Conservation (phyloP, 2,113 vertebrate species). For the Spermophilus dauricus region DNA sequence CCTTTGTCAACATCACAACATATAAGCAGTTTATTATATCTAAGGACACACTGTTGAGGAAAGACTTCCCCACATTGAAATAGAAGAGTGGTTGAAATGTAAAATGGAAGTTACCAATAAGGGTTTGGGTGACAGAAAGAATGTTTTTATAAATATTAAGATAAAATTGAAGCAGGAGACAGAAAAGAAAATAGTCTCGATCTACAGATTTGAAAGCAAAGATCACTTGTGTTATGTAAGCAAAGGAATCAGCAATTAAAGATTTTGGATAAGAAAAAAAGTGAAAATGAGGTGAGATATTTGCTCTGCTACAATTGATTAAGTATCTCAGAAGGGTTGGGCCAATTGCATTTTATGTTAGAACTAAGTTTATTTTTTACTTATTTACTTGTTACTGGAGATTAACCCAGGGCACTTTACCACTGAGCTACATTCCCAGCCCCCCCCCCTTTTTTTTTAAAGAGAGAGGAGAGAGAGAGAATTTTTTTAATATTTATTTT, state of each 20-base stretch:
- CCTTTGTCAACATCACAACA: background rate
- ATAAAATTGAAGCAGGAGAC: background rate
- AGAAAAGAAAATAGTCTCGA: conserved; percentile 14
- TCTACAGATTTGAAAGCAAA: conserved; percentile 25
- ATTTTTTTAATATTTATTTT: too few relatives aligned
- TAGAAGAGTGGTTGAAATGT: background rate
- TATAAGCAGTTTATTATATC: conserved; percentile 3
- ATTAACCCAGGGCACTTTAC: too few relatives aligned
- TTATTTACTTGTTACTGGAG: too few relatives aligned
- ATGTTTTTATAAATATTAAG: background rate
- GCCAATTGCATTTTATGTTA: conserved; percentile 6
- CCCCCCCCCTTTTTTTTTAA: too few relatives aligned
- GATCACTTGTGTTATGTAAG: background rate
- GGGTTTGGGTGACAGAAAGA: conserved; percentile 7
- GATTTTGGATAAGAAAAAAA: conserved; percentile 16
- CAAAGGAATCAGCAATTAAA: conserved; percentile 50
- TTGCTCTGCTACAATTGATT: background rate
- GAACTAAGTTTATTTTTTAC: background rate
- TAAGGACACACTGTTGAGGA: background rate
- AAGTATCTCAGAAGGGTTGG: background rate
- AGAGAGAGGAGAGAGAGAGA: too few relatives aligned
- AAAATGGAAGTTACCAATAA: background rate
- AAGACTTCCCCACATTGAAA: background rate
- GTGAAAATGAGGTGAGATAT: background rate
- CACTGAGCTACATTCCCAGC: too few relatives aligned